Evolutionary conservation across 2,113 vertebrate species (phyloP), one percentile per base, ranked within the genome.

Genomic region (Hassar affinis): DNA sequence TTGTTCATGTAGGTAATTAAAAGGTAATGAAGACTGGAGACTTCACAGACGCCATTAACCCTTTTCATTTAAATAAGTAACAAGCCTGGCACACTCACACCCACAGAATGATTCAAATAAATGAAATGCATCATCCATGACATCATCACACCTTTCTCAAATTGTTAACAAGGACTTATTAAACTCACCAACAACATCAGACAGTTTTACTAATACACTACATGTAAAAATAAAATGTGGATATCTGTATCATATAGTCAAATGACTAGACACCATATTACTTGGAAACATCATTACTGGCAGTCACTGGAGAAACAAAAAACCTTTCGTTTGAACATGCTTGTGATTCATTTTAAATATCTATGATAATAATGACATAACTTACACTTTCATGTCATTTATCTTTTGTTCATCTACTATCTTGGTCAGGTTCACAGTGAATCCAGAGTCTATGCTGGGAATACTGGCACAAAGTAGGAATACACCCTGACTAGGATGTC

Each of bases 61-160:
- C 83, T 84, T 84, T 54, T 18, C 71, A 68, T 82, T 88, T 84
- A 83, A 88, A 88, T 88, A 87, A 87, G 82, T 88, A 82, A 88
- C 30, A 83, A 72, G 83, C 33, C 52, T 56, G 57, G 68, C 80
- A 80, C 54, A 69, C 64, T 47, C 52, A 38, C 45, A 61, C 64
- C 54, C 51, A 68, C 3, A 47, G 54, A 80, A 68, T 38, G 30
- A 78, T 30, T 64, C 12, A 45, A 81, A 52, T 69, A n/a, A 82
- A 51, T 87, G 20, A 42, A 38, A 33, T 27, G 30, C 9, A 68
- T 35, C 30, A 25, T 18, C 30, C 30, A 33, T 54, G 27, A 56
- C 52, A 77, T 56, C 15, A 30, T 33, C 61, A 66, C 17, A 66
- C 17, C 25, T 22, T 80, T 49, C 38, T 22, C 42, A 68, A 52